These are phyloP conservation scores for Phocides pigmalion DNA, from an alignment of 1,140 invertebrate genomes.

Conservation along the genomic window DNA sequence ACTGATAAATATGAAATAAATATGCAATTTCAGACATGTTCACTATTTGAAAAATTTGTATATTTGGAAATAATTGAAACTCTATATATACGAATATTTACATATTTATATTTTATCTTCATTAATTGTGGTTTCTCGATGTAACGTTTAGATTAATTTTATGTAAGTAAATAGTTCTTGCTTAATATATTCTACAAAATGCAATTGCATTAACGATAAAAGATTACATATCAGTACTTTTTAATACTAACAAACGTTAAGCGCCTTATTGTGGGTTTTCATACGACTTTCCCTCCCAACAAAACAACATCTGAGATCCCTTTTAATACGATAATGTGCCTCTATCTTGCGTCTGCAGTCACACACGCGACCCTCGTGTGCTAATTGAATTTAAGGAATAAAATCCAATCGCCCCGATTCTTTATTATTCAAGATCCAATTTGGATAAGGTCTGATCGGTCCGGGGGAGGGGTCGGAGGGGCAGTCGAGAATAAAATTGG, in stretches of 20 bases:
- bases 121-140: no score
- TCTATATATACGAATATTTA: no score
- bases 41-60: no score
- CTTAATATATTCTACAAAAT: not conserved
- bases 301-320: slow-evolving; percentile 64
- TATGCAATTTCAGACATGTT: no score
- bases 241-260: not conserved
- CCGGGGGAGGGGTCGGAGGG: slow-evolving; percentile 66
- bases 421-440: slow-evolving; percentile 85
- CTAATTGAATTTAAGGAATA: slow-evolving; percentile 85
- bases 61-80: no score
- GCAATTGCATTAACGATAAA: not conserved
- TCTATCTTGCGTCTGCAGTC: slow-evolving; percentile 82
- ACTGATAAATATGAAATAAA: no score
- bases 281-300: slow-evolving; percentile 35
- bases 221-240: not conserved
- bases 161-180: no score
- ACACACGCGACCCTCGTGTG: slow-evolving; percentile 76
- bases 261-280: not conserved
- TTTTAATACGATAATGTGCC: slow-evolving; percentile 80
- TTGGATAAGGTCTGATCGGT: slow-evolving; percentile 84
- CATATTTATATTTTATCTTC: no score
- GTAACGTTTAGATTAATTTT: no score
- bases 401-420: slow-evolving; percentile 85
- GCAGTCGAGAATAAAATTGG: slow-evolving; percentile 82